Base-by-base conservation (phyloP, 2,888 invertebrate genomes). In the Stratiomys singularior region DNA sequence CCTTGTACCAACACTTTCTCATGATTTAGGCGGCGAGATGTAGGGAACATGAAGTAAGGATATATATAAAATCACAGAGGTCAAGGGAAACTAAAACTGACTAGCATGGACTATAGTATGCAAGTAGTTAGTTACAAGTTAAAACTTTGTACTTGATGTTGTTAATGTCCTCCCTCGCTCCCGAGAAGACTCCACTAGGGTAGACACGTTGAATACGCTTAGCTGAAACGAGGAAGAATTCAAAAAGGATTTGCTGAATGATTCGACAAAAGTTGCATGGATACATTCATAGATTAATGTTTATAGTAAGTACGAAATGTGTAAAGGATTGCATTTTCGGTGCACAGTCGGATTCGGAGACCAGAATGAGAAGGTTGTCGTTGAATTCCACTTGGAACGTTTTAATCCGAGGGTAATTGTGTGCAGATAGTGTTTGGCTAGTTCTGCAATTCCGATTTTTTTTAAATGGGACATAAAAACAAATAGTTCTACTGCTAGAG, bases 1-100 rank as follows among this genome's bases (percentile, higher is more conserved):
- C 28, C 30, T n/a, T 28, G 13, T 46, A 56, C 56, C 56, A 72
- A 72, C 71, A 72, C 71, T 13, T 66, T 52, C 52, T 52, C 52
- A 52, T 13, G 52, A 4, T 52, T 37, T 30, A 66, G 66, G 18
- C 15, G 4, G 37, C 27, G 18, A 66, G 21, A 66, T 1, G 66
- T 37, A 18, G 2, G 30, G 18, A 5, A 28, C 27, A 66, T 37
- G 37, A 4, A 37, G 52, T 52, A 15, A 37, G 28, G 1, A 3
- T 15, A 23, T 23, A 63, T 7, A 25, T n/a, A n/a, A 25, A 27
- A 23, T 21, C 46, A 69, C 69, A 69, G 46, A 72, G 71, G 71
- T 72, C 71, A 72, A 72, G 71, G 71, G 56, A 71, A 72, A 72
- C 37, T 37, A 37, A 5, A n/a, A 37, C 25, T 15, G 15, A n/a